phyloP scores from a whole-genome alignment of 1,140 invertebrate species.

The Luehdorfia chinensis region DNA sequence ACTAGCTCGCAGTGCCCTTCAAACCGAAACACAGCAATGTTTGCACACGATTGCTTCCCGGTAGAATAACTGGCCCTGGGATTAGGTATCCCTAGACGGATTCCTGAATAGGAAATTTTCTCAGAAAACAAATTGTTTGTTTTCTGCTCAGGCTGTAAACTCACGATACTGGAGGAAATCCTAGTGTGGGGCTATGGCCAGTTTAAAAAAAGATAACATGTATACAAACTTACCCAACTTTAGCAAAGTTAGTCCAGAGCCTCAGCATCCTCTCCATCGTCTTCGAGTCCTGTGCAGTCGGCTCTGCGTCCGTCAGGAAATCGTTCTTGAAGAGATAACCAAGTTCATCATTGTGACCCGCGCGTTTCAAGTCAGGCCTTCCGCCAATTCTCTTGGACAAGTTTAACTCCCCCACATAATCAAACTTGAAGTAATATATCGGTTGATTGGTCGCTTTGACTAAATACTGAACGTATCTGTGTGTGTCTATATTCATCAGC shows the following conservation, averaged over 20 bases:
- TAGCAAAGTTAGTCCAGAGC: slow-evolving; percentile 78
- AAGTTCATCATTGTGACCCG: slow-evolving; percentile 66
- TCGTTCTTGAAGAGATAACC: slow-evolving; percentile 66
- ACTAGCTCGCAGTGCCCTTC: too few species aligned
- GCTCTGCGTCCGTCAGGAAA: slow-evolving; percentile 37
- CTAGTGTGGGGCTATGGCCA: too few species aligned
- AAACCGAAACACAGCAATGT: too few species aligned
- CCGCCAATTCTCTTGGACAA: slow-evolving; percentile 34
- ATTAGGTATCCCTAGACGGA: too few species aligned
- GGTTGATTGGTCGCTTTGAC: slow-evolving; percentile 52
- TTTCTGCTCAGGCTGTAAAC: too few species aligned
- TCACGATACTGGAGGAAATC: too few species aligned
- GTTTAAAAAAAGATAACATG: too few species aligned
- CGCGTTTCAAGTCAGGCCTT: slow-evolving; percentile 30
- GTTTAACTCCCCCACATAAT: slow-evolving; percentile 65
- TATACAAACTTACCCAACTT: slow-evolving; percentile 61
- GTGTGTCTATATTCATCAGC: slow-evolving; percentile 46
- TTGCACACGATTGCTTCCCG: too few species aligned
- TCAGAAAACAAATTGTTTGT: too few species aligned
- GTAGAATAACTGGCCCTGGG: too few species aligned
- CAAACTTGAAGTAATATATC: slow-evolving; percentile 70
- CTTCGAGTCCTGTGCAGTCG: slow-evolving; percentile 42
- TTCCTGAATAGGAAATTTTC: too few species aligned
- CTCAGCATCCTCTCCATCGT: slow-evolving; percentile 64
- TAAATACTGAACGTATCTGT: slow-evolving; percentile 56